phyloP scores from a whole-genome alignment of 2,797 vertebrate species.

The Melanitta fusca region DNA sequence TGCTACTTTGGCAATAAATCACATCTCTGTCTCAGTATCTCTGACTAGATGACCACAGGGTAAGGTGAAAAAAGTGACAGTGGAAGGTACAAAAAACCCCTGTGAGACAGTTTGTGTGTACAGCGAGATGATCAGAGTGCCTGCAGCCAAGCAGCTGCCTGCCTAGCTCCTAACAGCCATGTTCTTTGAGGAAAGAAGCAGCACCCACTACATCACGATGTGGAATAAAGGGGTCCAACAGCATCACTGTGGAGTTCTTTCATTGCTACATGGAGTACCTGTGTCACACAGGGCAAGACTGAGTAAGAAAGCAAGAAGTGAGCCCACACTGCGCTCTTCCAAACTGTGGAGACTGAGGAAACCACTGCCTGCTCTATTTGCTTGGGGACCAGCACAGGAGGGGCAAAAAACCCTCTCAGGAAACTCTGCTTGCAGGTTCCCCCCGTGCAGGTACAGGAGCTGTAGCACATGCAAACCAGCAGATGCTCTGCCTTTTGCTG shows the following conservation, averaged over 20 bases:
- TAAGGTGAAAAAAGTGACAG: not conserved
- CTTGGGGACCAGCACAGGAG: not conserved
- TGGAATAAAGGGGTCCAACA: not conserved
- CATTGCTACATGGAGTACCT: not conserved
- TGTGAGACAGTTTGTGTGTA: not conserved
- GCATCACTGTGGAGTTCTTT: not conserved
- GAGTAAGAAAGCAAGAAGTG: not conserved
- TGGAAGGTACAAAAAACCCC: not conserved
- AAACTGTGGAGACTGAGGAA: not conserved
- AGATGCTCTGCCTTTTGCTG: not conserved
- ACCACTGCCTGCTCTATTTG: not conserved
- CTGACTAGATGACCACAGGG: not conserved
- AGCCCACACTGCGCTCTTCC: not conserved
- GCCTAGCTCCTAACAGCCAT: not conserved
- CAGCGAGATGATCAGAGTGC: not conserved
- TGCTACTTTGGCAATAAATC: not conserved
- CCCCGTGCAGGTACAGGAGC: not conserved
- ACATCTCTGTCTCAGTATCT: not conserved
- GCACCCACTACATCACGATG: not conserved
- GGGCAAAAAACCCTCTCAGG: not conserved
- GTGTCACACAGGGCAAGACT: not conserved
- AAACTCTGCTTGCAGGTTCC: not conserved
- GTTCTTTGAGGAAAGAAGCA: not conserved
- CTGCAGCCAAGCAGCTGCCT: not conserved
- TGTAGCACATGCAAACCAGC: not conserved